Base-by-base conservation (phyloP, 2,888 invertebrate species). In the Drosophila falleni region DNA sequence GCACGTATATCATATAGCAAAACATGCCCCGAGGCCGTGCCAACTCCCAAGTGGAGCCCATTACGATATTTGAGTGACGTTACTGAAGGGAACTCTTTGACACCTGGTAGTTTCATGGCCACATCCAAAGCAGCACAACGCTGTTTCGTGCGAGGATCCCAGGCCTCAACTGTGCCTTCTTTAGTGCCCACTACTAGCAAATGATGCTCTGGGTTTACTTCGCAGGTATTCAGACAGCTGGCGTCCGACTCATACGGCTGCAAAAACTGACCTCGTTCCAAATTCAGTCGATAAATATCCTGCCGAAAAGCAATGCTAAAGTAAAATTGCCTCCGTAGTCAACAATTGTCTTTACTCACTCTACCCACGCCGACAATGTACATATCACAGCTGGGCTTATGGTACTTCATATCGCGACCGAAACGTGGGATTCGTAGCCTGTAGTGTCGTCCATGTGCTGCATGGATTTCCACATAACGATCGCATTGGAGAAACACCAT, bases 391-490 rank as follows among this genome's bases (percentile, higher is more conserved):
- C 96, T 96, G 11, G 97, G 96, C 87, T 94, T 94, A 92, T 98
- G 97, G 90, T 97, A 98, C 78, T 96, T 95, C 93, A 99, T 95
- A 91, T 99, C 99, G 77, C 98, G 94, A 0, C 99, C 99, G 94
- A 97, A 98, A 88, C 97, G 96, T 11, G 99, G 99, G 87, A 99
- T 97, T 82, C 99, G 93, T 23, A 98, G 94, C 66, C 97, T 94
- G 91, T 97, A 97, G 92, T 98, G 98, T 49, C 97, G 94, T 0
- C 99, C 99, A 92, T 97, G 96, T 46, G 97, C 97, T 26, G 97
- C 96, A 93, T 99, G 99, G 90, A 99, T 97, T 93, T 99, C 99
- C 10, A 99, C 94, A 93, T 96, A 98, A 44, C 99, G 95, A 92
- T 98, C 97, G 90, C 95, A 95, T 92, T 97, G 97, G 26, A 98